phyloP scores from a whole-genome alignment of 2,113 vertebrate genomes.

The Ptilonorhynchus violaceus region DNA sequence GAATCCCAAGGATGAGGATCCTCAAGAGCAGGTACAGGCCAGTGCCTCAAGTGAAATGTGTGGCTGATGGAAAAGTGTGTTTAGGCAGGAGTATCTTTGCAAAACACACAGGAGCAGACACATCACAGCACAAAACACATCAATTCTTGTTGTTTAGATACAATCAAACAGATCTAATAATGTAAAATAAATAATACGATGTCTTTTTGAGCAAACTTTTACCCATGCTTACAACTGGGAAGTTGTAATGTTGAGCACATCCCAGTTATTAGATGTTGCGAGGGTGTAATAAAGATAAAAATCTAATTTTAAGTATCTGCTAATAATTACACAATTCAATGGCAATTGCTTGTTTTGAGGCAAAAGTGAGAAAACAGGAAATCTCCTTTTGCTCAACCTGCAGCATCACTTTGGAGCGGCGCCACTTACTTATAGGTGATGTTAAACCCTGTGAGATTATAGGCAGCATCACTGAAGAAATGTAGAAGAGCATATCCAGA shows the following conservation, averaged over 20 bases:
- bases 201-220: not conserved
- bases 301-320: not conserved
- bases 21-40: not conserved
- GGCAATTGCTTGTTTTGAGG: not conserved
- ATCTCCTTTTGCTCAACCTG: not conserved
- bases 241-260: not conserved
- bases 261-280: not conserved
- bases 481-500: constrained; percentile 92
- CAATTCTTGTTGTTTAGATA: not conserved
- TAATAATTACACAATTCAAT: not conserved
- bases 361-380: not conserved
- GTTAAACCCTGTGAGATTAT: constrained; percentile 98
- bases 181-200: not conserved
- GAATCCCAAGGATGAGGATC: not conserved
- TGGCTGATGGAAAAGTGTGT: not conserved
- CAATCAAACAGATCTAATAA: not conserved
- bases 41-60: fast-evolving
- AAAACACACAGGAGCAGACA: not conserved
- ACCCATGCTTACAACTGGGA: not conserved
- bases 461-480: constrained; percentile 98
- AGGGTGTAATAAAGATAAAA: not conserved
- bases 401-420: not conserved
- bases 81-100: not conserved
- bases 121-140: not conserved
- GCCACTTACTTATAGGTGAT: constrained; percentile 89